Conservation (phyloP, 2,797 vertebrate genomes). For the Meda fulgida region DNA sequence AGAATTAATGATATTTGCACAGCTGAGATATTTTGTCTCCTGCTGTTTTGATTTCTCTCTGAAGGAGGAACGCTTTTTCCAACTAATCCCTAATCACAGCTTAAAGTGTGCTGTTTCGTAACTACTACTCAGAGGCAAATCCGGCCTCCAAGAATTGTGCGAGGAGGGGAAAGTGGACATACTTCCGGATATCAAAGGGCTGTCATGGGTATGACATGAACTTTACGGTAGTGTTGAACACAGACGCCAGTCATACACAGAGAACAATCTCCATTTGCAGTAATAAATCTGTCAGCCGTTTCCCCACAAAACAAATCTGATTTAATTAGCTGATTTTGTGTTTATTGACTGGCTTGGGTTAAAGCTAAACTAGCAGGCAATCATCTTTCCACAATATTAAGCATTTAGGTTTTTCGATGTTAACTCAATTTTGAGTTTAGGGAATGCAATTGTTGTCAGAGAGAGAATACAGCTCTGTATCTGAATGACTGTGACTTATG, state of each 20-base stretch:
- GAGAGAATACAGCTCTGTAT: neutral
- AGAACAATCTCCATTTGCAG: conserved; percentile 60
- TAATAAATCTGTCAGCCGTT: conserved; percentile 65
- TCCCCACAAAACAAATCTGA: conserved; percentile 49
- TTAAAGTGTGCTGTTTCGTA: conserved; percentile 53
- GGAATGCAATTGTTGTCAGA: conserved; percentile 6
- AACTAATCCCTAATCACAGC: conserved; percentile 24
- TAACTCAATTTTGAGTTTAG: conserved; percentile 1
- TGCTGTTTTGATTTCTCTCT: conserved; percentile 8
- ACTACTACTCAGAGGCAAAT: conserved; percentile 57
- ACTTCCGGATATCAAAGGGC: conserved; percentile 49
- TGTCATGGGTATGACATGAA: conserved; percentile 43
- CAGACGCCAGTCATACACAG: conserved; percentile 52
- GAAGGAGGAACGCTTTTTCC: conserved; percentile 33
- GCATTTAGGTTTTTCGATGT: neutral
- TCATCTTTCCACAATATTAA: neutral
- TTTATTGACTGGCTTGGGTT: conserved; percentile 56
- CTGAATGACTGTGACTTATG: neutral
- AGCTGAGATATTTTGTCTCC: conserved; percentile 5
- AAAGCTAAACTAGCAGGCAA: conserved; percentile 6
- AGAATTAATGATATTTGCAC: conserved; percentile 16
- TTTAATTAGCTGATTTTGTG: conserved; percentile 69
- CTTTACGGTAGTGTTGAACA: conserved; percentile 53
- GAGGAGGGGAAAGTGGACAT: conserved; percentile 50
- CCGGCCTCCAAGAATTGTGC: conserved; percentile 51